Evolutionary conservation across 92 coral and sea anemone genomes (phyloP).

Genomic region (Porites cylindrica): DNA sequence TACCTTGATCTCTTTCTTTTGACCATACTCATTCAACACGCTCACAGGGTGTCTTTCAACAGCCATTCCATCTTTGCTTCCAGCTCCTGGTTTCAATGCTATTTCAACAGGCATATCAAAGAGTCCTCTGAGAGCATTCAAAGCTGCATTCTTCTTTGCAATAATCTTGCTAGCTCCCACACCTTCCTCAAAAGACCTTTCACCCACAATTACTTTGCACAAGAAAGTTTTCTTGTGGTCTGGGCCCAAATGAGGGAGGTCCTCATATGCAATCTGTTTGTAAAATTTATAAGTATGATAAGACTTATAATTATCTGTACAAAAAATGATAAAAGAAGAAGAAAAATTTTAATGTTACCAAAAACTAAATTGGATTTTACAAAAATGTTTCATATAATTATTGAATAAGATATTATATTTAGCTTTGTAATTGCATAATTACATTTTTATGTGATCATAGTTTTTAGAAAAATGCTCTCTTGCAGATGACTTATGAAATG

Average conservation of each 20-base stretch:
- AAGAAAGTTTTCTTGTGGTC: constrained; percentile 79
- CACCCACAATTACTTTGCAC: constrained; percentile 75
- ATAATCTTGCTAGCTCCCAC: constrained; percentile 68
- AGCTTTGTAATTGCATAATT: too few species aligned
- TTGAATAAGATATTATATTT: too few species aligned
- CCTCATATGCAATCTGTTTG: constrained; percentile 73
- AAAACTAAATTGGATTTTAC: too few species aligned
- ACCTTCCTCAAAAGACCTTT: constrained; percentile 73
- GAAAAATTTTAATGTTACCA: too few species aligned
- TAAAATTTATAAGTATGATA: too few species aligned
- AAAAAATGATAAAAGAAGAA: too few species aligned
- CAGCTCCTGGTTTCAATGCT: constrained; percentile 26
- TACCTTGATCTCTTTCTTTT: constrained; percentile 77
- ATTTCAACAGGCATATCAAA: constrained; percentile 63
- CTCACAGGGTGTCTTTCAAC: constrained; percentile 79
- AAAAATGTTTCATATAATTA: too few species aligned
- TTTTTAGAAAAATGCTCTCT: too few species aligned
- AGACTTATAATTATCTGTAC: too few species aligned
- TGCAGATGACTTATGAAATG: too few species aligned
- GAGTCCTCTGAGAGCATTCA: constrained; percentile 71
- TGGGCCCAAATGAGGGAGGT: constrained; percentile 73
- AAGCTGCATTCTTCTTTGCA: constrained; percentile 85
- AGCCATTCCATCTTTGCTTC: constrained; percentile 6
- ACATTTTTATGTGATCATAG: too few species aligned
- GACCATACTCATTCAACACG: constrained; percentile 88